Conservation (phyloP, 2,888 invertebrate species). For the Chloromyia formosa region DNA sequence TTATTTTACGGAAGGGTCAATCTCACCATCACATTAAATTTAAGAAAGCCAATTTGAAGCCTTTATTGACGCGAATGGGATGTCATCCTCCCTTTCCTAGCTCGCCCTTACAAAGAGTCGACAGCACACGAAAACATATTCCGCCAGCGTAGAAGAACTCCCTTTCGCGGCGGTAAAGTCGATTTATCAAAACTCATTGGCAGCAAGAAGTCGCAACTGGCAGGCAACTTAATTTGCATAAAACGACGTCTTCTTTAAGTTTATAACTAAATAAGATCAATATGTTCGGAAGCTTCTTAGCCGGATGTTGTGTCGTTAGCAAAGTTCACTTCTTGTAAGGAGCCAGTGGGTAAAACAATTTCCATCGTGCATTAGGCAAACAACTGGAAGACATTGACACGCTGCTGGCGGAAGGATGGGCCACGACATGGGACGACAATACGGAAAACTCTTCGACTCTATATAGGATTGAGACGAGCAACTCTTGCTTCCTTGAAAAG, state of each 20-base stretch:
- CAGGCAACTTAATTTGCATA: constrained; percentile 50
- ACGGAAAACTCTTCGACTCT: neutral
- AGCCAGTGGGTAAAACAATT: neutral
- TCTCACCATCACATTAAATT: too few relatives aligned
- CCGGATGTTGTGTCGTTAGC: neutral
- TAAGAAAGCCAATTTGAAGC: neutral
- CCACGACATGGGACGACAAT: neutral
- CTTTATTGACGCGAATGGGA: neutral
- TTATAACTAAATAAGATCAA: constrained; percentile 51
- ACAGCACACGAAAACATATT: neutral
- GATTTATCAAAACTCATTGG: constrained; percentile 50
- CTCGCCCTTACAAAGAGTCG: neutral
- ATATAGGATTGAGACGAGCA: constrained; percentile 5
- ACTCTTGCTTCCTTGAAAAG: neutral
- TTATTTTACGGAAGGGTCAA: too few relatives aligned
- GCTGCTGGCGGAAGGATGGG: neutral
- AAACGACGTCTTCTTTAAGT: constrained; percentile 49
- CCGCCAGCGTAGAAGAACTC: constrained; percentile 36
- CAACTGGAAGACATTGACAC: neutral
- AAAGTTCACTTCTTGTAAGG: neutral
- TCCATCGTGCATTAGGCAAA: neutral
- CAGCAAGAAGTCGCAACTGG: constrained; percentile 25
- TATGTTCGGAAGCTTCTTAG: constrained; percentile 32
- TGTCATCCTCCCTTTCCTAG: neutral
- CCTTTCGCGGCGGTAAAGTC: constrained; percentile 43